Evolutionary conservation across 2,797 vertebrate genomes (phyloP).

Genomic region (Sebastes taczanowskii): DNA sequence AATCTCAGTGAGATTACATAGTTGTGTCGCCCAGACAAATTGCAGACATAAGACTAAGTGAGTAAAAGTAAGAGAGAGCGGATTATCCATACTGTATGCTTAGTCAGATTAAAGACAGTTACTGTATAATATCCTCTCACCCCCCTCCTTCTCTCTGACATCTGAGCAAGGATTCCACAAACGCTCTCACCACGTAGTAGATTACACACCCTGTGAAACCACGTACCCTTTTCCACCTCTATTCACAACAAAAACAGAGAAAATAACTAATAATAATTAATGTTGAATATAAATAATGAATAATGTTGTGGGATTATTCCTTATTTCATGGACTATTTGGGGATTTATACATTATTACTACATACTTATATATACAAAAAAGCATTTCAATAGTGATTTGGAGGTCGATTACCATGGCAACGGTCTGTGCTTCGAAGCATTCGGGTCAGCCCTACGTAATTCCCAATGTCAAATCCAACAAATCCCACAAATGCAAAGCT

Average conservation of each 20-base stretch:
- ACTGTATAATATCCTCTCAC: constrained; percentile 43
- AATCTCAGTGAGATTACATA: constrained; percentile 67
- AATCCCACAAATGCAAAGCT: constrained; percentile 9
- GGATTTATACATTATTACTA: too few species aligned
- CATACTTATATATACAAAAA: too few species aligned
- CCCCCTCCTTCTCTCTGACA: constrained; percentile 30
- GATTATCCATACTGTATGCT: constrained; percentile 66
- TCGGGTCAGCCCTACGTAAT: background rate
- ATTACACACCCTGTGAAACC: background rate
- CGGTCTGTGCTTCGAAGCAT: rapidly evolving
- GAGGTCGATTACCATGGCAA: too few species aligned
- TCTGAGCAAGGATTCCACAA: constrained; percentile 42
- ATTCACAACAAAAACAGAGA: too few species aligned
- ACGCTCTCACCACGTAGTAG: constrained; percentile 31
- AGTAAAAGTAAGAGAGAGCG: constrained; percentile 44
- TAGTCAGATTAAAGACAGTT: constrained; percentile 71
- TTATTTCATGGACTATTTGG: too few species aligned
- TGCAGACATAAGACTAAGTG: constrained; percentile 43
- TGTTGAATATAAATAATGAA: too few species aligned
- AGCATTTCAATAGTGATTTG: too few species aligned
- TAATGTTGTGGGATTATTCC: too few species aligned
- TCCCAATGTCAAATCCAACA: background rate
- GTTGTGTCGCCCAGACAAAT: constrained; percentile 34
- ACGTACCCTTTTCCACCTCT: background rate
- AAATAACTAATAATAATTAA: too few species aligned